Evolutionary conservation across 2,888 invertebrate species (phyloP), one percentile per base, ranked within the genome.

Genomic region (Punctoribates punctum): DNA sequence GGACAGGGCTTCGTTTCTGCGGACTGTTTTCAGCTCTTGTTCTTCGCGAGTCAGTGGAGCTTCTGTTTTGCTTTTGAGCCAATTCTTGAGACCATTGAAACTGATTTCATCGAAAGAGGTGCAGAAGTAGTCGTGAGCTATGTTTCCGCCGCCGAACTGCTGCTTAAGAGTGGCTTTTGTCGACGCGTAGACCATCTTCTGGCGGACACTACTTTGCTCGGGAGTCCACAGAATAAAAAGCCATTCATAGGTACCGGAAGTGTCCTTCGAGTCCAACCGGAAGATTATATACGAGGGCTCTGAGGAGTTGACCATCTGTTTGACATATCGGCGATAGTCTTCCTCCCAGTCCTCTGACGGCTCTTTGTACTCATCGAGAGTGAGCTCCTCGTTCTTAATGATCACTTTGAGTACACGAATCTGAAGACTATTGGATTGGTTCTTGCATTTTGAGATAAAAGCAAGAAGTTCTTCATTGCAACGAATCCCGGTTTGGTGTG

Each of bases 141-240:
- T 82, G 57, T 73, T 0, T 0, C 93, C 90, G 6, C 93, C 90
- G 0, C 98, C 98, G 85, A 99, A 99, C 84, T 97, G 96, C 82
- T 90, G 91, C 84, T 97, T 99, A 38, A 99, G 86, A 0, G 98
- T 99, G 0, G 98, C 94, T 85, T 96, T 94, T 0, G 97, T 98
- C 0, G 96, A 96, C 0, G 98, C 98, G 82, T 96, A 96, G 75
- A 99, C 86, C 98, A 99, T 98, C 85, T 99, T 99, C 82, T 95
- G 91, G 77, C 97, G 87, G 4, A 97, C 84, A 0, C 92, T 89
- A 0, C 96, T 92, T 76, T 88, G 88, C 82, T 98, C 98, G 0
- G 98, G 98, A 0, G 92, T 93, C 94, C 96, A 99, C 81, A 92
- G 92, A 75, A 96, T 89, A 75, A 95, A 87, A 11, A 98, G 84